phyloP scores from a whole-genome alignment of 2,797 vertebrate species.

The Dendrocincla tyrannina region DNA sequence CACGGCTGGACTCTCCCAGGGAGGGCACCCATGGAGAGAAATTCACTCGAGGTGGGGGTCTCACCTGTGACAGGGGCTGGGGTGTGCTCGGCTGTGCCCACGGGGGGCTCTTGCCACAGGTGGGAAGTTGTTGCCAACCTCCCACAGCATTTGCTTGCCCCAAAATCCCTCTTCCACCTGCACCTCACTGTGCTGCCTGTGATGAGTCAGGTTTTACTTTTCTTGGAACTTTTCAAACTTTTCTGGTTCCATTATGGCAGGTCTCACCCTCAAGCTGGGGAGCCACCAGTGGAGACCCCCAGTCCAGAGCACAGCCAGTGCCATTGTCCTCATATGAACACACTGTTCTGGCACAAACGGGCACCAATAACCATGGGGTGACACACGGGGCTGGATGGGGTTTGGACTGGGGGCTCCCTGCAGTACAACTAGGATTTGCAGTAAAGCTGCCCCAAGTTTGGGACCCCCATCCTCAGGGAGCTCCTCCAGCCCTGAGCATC shows the following conservation, averaged over 20 bases:
- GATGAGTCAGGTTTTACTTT: background rate
- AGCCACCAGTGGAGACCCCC: background rate
- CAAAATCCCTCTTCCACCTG: background rate
- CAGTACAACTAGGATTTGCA: accelerated
- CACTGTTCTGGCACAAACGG: background rate
- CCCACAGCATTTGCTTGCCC: background rate
- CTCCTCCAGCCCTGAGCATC: background rate
- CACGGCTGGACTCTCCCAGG: background rate
- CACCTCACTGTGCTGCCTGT: background rate
- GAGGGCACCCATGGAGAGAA: background rate
- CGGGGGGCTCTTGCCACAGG: accelerated
- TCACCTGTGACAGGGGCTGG: background rate
- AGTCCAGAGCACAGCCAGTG: accelerated
- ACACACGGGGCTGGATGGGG: accelerated
- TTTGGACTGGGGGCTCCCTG: background rate
- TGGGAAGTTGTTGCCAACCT: background rate
- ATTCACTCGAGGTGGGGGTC: background rate
- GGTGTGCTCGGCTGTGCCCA: accelerated
- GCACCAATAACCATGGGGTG: accelerated
- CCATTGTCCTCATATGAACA: accelerated
- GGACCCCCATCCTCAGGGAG: accelerated
- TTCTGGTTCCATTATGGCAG: background rate
- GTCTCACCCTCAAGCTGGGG: background rate
- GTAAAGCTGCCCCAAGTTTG: background rate
- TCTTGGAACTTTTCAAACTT: background rate